A percentile compares a stretch with the other conserved stretches of the same genome.
Conservation (phyloP, 1,140 invertebrate species). For the Thaumatotibia leucotreta region DNA sequence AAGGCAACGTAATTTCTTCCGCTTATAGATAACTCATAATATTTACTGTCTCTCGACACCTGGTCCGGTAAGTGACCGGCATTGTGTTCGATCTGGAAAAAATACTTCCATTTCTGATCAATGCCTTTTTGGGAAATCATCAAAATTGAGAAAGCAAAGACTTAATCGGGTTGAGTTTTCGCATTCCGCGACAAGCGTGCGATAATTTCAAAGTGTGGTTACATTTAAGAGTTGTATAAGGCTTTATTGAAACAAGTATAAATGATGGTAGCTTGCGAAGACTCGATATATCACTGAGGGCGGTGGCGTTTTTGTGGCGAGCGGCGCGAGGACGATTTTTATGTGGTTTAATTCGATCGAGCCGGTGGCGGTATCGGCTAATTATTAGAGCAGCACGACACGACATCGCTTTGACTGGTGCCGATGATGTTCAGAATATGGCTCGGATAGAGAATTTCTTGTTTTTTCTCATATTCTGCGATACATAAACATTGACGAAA, state of each 20-base stretch:
- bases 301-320: conserved; percentile 47
- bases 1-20: conserved; percentile 62
- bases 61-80: conserved; percentile 53
- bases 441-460: conserved; percentile 20
- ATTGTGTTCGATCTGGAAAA: conserved; percentile 19
- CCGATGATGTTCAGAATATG: conserved; percentile 45
- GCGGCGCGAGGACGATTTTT: conserved; percentile 48
- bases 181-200: conserved; percentile 19
- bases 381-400: conserved; percentile 69
- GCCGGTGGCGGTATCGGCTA: conserved; percentile 56
- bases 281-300: conserved; percentile 45
- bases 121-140: conserved; percentile 22
- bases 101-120: conserved; percentile 39
- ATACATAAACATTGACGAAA: not conserved
- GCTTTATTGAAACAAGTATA: conserved; percentile 40
- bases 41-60: conserved; percentile 59
- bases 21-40: conserved; percentile 63
- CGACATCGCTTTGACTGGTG: conserved; percentile 56
- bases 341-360: conserved; percentile 69
- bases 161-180: conserved; percentile 31
- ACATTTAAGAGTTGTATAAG: conserved; percentile 42
- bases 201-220: conserved; percentile 19
- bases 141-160: conserved; percentile 31
- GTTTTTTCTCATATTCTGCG: not conserved
- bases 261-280: conserved; percentile 30